Conservation (phyloP, 2,888 invertebrate genomes). For the Arctia plantaginis region DNA sequence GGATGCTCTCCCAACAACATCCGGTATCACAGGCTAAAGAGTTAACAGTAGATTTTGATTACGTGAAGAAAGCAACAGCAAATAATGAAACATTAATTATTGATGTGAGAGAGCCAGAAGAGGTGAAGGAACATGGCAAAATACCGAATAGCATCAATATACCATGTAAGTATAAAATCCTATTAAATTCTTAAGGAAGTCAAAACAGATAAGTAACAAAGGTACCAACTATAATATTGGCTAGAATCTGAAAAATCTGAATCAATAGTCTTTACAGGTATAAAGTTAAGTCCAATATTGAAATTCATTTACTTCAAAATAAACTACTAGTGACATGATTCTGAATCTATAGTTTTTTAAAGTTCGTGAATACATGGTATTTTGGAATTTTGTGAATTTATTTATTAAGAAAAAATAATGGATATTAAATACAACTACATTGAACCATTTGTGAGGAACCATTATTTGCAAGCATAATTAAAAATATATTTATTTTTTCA, state of each 20-base stretch:
- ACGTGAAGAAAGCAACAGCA: constrained; percentile 73
- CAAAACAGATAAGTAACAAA: background rate
- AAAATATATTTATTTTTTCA: background rate
- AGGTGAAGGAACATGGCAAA: constrained; percentile 89
- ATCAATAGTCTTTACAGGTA: background rate
- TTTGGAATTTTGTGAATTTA: no score
- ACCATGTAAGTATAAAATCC: constrained; percentile 86
- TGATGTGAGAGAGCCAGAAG: constrained; percentile 92
- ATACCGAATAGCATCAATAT: constrained; percentile 92
- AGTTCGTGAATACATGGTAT: no score
- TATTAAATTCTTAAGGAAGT: background rate
- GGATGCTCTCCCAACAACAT: constrained; percentile 59
- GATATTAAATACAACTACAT: no score
- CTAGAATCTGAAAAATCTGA: background rate
- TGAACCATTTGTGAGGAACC: background rate
- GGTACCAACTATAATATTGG: background rate
- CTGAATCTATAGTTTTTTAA: no score
- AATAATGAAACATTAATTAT: constrained; percentile 84
- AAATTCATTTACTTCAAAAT: no score
- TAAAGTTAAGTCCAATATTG: no score
- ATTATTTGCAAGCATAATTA: background rate
- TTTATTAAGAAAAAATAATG: background rate
- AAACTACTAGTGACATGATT: no score
- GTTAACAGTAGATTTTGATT: constrained; percentile 73
- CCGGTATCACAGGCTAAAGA: constrained; percentile 52